These are phyloP conservation scores for Heterohyrax brucei DNA, from an alignment of 2,797 vertebrate genomes.

Conservation along the genomic window DNA sequence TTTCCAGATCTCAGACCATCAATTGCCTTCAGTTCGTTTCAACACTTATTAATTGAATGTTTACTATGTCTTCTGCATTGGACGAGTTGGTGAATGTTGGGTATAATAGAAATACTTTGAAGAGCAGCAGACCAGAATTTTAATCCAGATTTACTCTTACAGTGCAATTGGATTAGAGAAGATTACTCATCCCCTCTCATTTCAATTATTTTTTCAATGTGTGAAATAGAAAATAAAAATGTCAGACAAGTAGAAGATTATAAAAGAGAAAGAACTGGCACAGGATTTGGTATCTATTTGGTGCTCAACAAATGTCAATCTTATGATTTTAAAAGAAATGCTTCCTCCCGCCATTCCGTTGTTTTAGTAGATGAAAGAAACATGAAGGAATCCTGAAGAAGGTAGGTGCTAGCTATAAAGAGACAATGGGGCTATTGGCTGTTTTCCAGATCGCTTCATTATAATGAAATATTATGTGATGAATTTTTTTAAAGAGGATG, in stretches of 20 bases:
- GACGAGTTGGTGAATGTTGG: neutral
- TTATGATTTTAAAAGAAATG: neutral
- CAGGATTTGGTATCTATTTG: neutral
- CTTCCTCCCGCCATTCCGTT: accelerated
- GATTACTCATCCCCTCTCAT: slow-evolving; percentile 26
- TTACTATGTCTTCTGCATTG: neutral
- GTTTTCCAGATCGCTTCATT: slow-evolving; percentile 43
- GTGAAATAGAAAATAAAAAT: neutral
- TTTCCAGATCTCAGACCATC: neutral
- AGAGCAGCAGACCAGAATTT: neutral
- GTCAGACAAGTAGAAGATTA: neutral
- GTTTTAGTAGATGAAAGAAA: neutral
- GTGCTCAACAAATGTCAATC: neutral
- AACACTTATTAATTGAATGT: neutral
- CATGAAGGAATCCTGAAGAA: neutral
- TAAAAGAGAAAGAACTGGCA: neutral
- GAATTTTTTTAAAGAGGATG: slow-evolving; percentile 14
- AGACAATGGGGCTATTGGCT: neutral
- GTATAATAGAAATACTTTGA: neutral
- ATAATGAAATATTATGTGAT: slow-evolving; percentile 46
- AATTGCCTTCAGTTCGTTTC: neutral
- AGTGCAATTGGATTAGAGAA: neutral
- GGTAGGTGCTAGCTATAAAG: neutral
- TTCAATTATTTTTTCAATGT: slow-evolving; percentile 18
- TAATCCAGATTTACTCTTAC: slow-evolving; percentile 3